Conservation (phyloP, 1,140 invertebrate genomes). For the Drosophila bocqueti region DNA sequence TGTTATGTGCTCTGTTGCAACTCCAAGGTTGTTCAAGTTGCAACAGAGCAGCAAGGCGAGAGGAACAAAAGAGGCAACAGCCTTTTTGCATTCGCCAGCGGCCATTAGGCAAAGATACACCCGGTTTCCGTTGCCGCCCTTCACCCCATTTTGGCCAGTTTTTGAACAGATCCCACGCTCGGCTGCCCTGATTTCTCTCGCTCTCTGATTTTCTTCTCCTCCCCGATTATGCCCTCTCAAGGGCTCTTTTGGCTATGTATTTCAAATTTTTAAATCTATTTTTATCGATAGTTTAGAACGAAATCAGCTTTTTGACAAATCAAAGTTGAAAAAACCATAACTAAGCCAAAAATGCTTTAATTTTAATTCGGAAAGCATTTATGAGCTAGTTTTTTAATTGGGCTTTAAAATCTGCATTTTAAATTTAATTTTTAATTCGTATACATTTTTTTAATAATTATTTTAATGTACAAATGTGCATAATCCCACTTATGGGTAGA, state of each 20-base stretch:
- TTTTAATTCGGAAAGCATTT: not conserved
- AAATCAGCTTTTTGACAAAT: not conserved
- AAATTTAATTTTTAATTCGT: no score
- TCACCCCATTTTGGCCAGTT: conserved; percentile 15
- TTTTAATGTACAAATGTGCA: no score
- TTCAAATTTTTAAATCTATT: no score
- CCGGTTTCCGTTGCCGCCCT: not conserved
- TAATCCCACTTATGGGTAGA: not conserved
- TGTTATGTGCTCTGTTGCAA: conserved; percentile 15
- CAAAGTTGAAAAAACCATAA: not conserved
- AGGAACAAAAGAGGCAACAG: conserved; percentile 45
- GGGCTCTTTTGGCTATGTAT: not conserved
- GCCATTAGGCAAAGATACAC: conserved; percentile 64
- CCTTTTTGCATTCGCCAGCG: conserved; percentile 65
- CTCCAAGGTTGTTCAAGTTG: conserved; percentile 69
- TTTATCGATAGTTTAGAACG: no score
- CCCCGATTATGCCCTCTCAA: not conserved
- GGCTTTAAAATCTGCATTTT: no score
- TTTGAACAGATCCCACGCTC: conserved; percentile 44
- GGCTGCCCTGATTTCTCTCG: conserved; percentile 41
- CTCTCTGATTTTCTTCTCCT: conserved; percentile 10
- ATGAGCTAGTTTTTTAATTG: no score
- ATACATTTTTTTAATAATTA: no score
- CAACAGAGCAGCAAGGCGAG: conserved; percentile 22
- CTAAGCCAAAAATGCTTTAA: not conserved